Conservation (phyloP, 2,797 vertebrate species). For the Anomalospiza imberbis region DNA sequence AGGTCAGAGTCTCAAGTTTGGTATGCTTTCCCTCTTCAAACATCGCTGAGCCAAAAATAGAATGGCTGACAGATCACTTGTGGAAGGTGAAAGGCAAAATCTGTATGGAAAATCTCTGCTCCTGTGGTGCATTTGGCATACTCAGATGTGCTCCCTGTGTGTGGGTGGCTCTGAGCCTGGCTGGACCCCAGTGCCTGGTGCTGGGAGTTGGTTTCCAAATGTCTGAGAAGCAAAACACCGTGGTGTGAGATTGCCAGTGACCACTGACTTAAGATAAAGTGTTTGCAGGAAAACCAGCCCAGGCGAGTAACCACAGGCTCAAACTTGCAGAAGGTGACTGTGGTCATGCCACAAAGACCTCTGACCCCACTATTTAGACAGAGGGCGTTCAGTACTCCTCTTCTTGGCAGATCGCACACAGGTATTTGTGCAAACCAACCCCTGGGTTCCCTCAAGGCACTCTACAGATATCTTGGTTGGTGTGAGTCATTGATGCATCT, state of each 20-base stretch:
- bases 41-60: background rate
- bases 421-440: background rate
- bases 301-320: background rate
- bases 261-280: background rate
- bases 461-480: background rate
- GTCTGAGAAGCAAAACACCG: rapidly evolving
- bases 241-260: background rate
- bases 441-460: conserved; percentile 10
- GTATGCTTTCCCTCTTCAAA: background rate
- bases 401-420: background rate
- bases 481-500: background rate
- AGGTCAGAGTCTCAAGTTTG: background rate
- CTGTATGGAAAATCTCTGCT: background rate
- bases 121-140: rapidly evolving
- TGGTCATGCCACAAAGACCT: background rate
- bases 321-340: background rate
- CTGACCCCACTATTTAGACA: background rate
- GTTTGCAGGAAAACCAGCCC: background rate
- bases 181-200: background rate
- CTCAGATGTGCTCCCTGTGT: background rate
- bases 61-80: background rate
- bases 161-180: background rate
- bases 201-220: background rate
- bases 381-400: background rate
- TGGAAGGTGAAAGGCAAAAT: background rate